Percentiles rank a stretch among this genome's conserved stretches.
Conservation (phyloP, 2,113 vertebrate genomes). For the Thunnus thynnus region DNA sequence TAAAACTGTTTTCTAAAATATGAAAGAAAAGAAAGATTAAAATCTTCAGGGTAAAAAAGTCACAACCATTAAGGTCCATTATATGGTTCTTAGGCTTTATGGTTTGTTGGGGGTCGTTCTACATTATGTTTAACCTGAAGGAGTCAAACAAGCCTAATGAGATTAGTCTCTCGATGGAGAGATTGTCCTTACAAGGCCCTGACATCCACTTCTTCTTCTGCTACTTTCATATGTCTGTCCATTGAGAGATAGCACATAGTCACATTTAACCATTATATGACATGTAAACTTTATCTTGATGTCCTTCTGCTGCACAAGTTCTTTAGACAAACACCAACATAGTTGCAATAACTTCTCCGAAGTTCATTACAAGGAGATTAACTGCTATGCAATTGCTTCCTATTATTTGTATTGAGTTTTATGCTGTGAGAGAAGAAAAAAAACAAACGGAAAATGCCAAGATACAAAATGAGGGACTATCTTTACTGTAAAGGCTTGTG, state of each 20-base stretch:
- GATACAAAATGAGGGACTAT: too few relatives aligned
- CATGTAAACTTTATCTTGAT: not conserved
- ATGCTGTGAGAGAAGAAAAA: too few relatives aligned
- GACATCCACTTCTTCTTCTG: not conserved
- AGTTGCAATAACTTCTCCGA: not conserved
- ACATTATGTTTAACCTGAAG: not conserved
- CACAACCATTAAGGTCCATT: not conserved
- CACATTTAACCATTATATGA: not conserved
- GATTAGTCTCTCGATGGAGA: slow-evolving; percentile 7
- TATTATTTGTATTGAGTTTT: too few relatives aligned
- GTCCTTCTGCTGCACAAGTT: not conserved
- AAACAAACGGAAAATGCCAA: too few relatives aligned
- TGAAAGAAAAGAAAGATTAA: not conserved
- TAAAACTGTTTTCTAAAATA: not conserved
- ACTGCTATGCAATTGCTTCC: too few relatives aligned
- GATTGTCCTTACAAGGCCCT: not conserved
- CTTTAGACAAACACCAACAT: too few relatives aligned
- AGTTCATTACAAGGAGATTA: too few relatives aligned
- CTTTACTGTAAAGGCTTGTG: too few relatives aligned
- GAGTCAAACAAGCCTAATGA: slow-evolving; percentile 4
- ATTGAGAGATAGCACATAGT: not conserved
- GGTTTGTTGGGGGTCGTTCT: not conserved
- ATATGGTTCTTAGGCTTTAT: not conserved
- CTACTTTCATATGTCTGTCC: not conserved
- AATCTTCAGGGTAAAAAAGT: too few relatives aligned